These are phyloP conservation scores for Steinernema feltiae DNA, from an alignment of 1,140 invertebrate species.

Conservation along the genomic window DNA sequence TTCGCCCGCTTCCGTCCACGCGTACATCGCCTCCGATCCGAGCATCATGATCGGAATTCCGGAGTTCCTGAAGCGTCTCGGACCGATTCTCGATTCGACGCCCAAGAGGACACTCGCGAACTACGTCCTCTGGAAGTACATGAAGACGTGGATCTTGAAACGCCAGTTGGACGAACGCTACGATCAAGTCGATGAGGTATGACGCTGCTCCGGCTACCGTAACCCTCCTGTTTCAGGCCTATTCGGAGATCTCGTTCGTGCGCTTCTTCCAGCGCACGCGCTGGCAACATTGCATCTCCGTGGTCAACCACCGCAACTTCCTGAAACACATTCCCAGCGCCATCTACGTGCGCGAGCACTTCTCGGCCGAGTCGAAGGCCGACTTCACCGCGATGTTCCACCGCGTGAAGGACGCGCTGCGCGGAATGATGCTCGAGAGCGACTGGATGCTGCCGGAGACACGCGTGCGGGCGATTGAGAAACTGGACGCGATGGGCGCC, in stretches of 20 bases:
- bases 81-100: slow-evolving; percentile 23
- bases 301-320: slow-evolving; percentile 12
- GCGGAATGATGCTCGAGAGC: slow-evolving; percentile 73
- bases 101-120: slow-evolving; percentile 25
- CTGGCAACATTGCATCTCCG: background rate
- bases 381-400: slow-evolving; percentile 68
- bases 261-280: background rate
- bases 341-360: slow-evolving; percentile 61
- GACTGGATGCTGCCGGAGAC: slow-evolving; percentile 84
- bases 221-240: background rate
- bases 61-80: slow-evolving; percentile 22
- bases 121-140: slow-evolving; percentile 36
- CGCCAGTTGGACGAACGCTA: slow-evolving; percentile 35
- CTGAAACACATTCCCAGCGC: slow-evolving; percentile 53
- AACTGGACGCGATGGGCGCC: slow-evolving; percentile 60
- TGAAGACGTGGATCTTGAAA: slow-evolving; percentile 23
- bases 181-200: slow-evolving; percentile 35
- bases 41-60: slow-evolving; percentile 35
- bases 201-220: background rate
- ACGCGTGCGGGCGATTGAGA: slow-evolving; percentile 69
- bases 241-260: background rate
- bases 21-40: slow-evolving; percentile 29
- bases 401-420: slow-evolving; percentile 75
- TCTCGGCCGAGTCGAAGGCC: slow-evolving; percentile 61
- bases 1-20: slow-evolving; percentile 17